Base-by-base conservation (phyloP, 2,113 vertebrate species). In the Campylomormyrus numenius region DNA sequence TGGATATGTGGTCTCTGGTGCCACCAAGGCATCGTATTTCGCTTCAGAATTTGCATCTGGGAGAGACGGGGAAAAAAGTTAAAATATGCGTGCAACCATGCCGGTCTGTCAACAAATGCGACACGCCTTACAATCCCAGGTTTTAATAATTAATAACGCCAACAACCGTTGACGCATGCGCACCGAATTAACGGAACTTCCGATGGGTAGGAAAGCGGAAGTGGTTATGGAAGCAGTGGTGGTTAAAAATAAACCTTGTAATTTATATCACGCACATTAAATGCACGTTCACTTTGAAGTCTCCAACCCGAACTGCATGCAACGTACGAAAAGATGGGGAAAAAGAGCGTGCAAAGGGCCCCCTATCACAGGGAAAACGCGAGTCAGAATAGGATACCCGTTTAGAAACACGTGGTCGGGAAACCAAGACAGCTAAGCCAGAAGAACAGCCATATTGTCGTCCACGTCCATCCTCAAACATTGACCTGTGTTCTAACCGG, bases 201-300 rank as follows among this genome's bases (percentile, higher is more conserved):
- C 62, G 10, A 31, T 31, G 62, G 27, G 62, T 4, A 70, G 27
- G 56, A 70, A 70, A 13, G n/a, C 62, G 62, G n/a, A 70, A 70
- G 62, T 31, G 39, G 31, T 19, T 19, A 77, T 17, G 31, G 24
- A 74, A 74, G 11, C 19, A 17, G 5, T 1, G 56, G 2, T 7
- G 6, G 56, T 58, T 58, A 24, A 13, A 39, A 77, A 77, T 1
- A 31, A 35, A 77, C 5, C 31, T 17, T 39, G 70, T 31, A 19
- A 92, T 90, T 58, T 88, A 90, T 1, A 91, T 93, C 91, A 91
- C 93, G 94, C 93, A 42, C 49, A 35, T 19, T 15, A 24, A 53
- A 31, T 17, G 31, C n/a, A 31, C n/a, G 62, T 9, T 66, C 15
- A 53, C 15, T 77, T 77, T 15, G 15, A 19, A 80, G 74, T 15